Evolutionary conservation across 2,113 vertebrate genomes (phyloP).

Genomic region (Larimichthys crocea): DNA sequence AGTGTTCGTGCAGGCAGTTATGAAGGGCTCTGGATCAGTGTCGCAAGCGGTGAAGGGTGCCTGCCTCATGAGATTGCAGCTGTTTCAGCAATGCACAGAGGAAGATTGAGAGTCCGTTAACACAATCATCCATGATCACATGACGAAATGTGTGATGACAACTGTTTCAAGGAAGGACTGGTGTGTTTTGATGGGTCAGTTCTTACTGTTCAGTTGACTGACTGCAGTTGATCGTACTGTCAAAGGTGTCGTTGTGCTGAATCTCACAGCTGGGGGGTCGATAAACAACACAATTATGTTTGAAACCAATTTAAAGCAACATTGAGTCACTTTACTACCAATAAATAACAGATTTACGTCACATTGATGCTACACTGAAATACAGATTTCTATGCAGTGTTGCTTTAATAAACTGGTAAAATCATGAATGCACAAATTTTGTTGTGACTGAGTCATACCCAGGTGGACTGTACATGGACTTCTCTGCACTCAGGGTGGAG

Average conservation of each 20-base stretch:
- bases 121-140: background rate
- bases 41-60: constrained; percentile 1
- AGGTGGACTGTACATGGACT: background rate
- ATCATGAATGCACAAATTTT: background rate
- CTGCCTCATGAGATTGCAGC: background rate
- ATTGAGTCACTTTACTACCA: too few species aligned
- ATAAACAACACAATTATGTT: background rate
- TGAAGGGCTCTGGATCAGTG: background rate
- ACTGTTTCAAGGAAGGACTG: background rate
- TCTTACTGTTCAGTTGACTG: background rate
- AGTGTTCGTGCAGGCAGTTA: background rate
- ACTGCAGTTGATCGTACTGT: background rate
- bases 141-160: background rate
- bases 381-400: too few species aligned
- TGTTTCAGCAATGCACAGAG: background rate
- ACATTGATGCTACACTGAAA: too few species aligned
- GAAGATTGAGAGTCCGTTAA: background rate
- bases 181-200: background rate
- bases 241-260: background rate
- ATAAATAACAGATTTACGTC: too few species aligned
- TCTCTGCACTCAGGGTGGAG: background rate
- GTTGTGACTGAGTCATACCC: background rate
- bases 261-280: background rate
- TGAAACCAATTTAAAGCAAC: background rate
- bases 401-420: background rate